Base-by-base conservation (phyloP, 2,888 invertebrate genomes). In the Tuta absoluta region DNA sequence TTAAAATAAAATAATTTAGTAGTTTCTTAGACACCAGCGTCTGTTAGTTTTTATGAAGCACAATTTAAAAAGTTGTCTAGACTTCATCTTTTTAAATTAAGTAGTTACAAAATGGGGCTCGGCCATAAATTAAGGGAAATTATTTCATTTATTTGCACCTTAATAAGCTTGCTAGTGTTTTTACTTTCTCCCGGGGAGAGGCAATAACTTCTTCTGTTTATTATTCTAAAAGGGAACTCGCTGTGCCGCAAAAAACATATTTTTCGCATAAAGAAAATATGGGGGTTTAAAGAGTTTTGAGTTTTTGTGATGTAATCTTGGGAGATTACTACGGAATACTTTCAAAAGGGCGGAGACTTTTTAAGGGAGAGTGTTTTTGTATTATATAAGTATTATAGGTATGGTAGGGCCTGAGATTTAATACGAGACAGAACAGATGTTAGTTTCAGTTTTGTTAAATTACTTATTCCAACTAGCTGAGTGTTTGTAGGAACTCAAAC, bases 271-370 rank as follows among this genome's bases (percentile, higher is more conserved):
- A 86, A 85, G 81, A 83, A 87, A 87, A 85, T 83, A 83, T 81
- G 78, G 78, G 77, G 79, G 79, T 82, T 87, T 84, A 84, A 87
- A 84, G 81, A 84, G 80, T 86, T 88, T 76, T 68, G 77, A 79
- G 78, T 81, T 87, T 85, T 81, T 80, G 73, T 76, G 76, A 79
- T 83, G 83, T 84, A 85, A 87, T 87, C 86, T 86, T 80, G 80
- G 80, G 79, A 85, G 86, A 89, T 90, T 88, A 88, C 84, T 79
- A 80, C 81, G 78, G 82, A 86, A 86, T 83, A 84, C 82, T 85
- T 86, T 81, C 71, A 77, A 24, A 75, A 81, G 76, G 81, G 81
- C 80, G 76, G 76, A 76, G 71, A 71, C 71, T 63, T 67, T 28
- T 66, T 65, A 68, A 71, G 70, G 74, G 73, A 81, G 81, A 83